Percentiles rank a stretch among this genome's conserved stretches.
Evolutionary conservation across 1,140 invertebrate genomes (phyloP).

Genomic region (Drosophila micromelanica): DNA sequence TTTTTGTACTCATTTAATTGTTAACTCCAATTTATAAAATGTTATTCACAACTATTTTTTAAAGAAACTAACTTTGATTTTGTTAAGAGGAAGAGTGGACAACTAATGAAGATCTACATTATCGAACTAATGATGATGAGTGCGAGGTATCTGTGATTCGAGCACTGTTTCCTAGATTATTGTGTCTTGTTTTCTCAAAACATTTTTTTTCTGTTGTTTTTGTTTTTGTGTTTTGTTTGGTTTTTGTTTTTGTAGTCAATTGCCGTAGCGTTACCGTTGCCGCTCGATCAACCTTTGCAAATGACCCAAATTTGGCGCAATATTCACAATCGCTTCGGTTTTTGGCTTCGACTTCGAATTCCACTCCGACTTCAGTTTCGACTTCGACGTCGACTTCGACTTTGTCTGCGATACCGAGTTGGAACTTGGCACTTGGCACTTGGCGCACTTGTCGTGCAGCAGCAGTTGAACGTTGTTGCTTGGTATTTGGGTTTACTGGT

Average conservation of each 20-base stretch:
- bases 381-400: constrained; percentile 26
- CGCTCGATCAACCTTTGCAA: constrained; percentile 63
- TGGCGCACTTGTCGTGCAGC: constrained; percentile 55
- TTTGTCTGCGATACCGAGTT: constrained; percentile 15
- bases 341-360: constrained; percentile 21
- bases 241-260: constrained; percentile 43
- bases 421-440: constrained; percentile 41
- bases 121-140: not conserved
- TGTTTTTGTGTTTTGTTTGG: constrained; percentile 7
- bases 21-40: too few relatives aligned
- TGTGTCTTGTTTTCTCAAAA: constrained; percentile 10
- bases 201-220: not conserved
- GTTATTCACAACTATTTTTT: too few relatives aligned
- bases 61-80: too few relatives aligned
- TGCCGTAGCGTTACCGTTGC: constrained; percentile 8
- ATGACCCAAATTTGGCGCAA: constrained; percentile 62
- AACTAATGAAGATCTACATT: too few relatives aligned
- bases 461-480: constrained; percentile 19
- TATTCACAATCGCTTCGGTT: constrained; percentile 46
- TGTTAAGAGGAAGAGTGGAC: too few relatives aligned
- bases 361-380: constrained; percentile 27
- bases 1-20: too few relatives aligned
- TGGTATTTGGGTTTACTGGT: constrained; percentile 18
- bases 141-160: not conserved
- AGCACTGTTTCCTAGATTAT: not conserved